phyloP scores from a whole-genome alignment of 2,888 invertebrate genomes.

The Poecilobothrus nobilitatus region DNA sequence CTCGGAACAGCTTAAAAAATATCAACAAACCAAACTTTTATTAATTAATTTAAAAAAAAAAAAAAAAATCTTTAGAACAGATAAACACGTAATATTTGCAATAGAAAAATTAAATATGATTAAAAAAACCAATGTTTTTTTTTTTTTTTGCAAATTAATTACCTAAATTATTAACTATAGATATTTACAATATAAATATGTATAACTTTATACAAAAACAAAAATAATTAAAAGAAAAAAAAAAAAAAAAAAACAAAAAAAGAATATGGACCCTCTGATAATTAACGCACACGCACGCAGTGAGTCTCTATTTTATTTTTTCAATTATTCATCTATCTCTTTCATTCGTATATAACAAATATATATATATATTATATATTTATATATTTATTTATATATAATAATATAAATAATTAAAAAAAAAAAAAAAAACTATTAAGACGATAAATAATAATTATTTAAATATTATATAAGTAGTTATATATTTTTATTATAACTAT shows the following conservation, averaged over 20 bases:
- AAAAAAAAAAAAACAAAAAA: slow-evolving; percentile 22
- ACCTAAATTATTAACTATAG: neutral
- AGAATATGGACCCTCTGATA: slow-evolving; percentile 42
- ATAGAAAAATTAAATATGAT: neutral
- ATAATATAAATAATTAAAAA: too few relatives aligned
- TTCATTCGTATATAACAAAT: slow-evolving; percentile 8
- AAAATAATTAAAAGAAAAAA: slow-evolving; percentile 14
- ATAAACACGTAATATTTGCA: too few relatives aligned
- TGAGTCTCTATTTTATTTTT: slow-evolving; percentile 35
- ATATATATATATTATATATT: too few relatives aligned
- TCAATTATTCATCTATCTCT: slow-evolving; percentile 4
- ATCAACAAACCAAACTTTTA: too few relatives aligned
- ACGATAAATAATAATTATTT: neutral
- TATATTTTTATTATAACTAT: too few relatives aligned
- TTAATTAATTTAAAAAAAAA: neutral
- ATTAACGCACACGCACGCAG: slow-evolving; percentile 46
- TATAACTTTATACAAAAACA: neutral
- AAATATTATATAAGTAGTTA: neutral
- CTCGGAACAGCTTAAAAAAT: too few relatives aligned
- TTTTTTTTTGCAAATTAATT: too few relatives aligned
- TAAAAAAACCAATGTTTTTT: neutral
- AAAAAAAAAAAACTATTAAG: too few relatives aligned
- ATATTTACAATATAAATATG: neutral
- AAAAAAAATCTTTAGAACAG: too few relatives aligned
- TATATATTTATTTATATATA: too few relatives aligned